Conservation (phyloP, 1,140 invertebrate species). For the Papilio aristodemus region DNA sequence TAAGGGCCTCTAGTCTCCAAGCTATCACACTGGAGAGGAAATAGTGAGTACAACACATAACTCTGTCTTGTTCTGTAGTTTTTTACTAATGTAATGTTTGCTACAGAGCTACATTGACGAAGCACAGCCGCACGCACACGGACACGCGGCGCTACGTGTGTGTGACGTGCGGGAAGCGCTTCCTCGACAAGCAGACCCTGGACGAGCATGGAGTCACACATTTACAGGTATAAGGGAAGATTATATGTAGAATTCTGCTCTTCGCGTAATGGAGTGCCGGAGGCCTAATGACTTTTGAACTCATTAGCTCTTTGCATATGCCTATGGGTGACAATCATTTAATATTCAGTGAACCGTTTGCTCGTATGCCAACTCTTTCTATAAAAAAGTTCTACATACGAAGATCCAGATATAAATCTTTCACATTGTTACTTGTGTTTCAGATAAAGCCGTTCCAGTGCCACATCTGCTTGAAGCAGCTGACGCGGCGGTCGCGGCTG, state of each 20-base stretch:
- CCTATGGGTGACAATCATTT: too few relatives aligned
- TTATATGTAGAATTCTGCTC: slow-evolving; percentile 21
- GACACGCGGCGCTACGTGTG: slow-evolving; percentile 76
- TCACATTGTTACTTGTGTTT: not conserved
- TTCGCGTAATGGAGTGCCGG: too few relatives aligned
- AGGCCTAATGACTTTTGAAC: too few relatives aligned
- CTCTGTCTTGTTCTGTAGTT: too few relatives aligned
- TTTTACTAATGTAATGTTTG: not conserved
- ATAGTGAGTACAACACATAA: too few relatives aligned
- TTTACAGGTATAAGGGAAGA: slow-evolving; percentile 58
- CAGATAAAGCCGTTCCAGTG: slow-evolving; percentile 81
- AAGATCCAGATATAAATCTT: too few relatives aligned
- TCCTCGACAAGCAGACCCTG: slow-evolving; percentile 78
- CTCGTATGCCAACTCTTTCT: too few relatives aligned
- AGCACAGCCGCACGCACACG: slow-evolving; percentile 77
- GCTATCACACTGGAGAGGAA: too few relatives aligned
- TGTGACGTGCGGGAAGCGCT: slow-evolving; percentile 74
- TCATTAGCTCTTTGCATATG: too few relatives aligned
- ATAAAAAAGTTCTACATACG: too few relatives aligned
- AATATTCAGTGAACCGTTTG: too few relatives aligned
- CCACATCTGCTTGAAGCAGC: slow-evolving; percentile 78
- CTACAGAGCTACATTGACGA: slow-evolving; percentile 77
- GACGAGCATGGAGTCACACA: slow-evolving; percentile 80
- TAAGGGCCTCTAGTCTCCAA: too few relatives aligned
- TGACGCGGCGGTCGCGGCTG: slow-evolving; percentile 76